phyloP scores from a whole-genome alignment of 2,888 invertebrate species.

The Invenusta paracnida region DNA sequence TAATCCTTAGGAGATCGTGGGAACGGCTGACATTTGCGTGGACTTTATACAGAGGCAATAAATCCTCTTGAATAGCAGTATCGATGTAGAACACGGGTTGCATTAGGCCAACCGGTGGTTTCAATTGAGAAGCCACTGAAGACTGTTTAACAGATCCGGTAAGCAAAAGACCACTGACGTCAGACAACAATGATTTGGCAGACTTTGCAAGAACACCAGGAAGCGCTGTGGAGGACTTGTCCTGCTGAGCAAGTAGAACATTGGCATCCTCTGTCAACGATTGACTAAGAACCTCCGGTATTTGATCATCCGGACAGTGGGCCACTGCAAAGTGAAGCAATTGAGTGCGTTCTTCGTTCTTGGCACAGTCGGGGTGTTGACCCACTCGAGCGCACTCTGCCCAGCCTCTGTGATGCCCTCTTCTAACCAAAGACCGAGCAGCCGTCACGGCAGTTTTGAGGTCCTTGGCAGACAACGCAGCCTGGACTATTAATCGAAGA shows the following conservation, averaged over 20 bases:
- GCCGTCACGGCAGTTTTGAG: background rate
- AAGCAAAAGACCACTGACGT: background rate
- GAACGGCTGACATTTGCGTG: background rate
- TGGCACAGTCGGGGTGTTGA: background rate
- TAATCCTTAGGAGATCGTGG: background rate
- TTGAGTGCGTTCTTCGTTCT: background rate
- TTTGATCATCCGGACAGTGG: slow-evolving; percentile 11
- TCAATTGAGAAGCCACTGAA: background rate
- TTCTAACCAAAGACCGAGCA: slow-evolving; percentile 24
- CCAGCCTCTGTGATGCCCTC: slow-evolving; percentile 28
- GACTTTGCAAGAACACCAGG: background rate
- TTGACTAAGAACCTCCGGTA: background rate
- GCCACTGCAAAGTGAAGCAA: slow-evolving; percentile 17
- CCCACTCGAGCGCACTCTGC: slow-evolving; percentile 25
- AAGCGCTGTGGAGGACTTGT: background rate
- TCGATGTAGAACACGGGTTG: background rate
- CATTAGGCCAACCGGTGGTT: background rate
- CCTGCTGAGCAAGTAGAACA: background rate
- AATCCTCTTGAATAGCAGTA: background rate
- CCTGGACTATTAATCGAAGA: slow-evolving; percentile 16
- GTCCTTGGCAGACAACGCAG: slow-evolving; percentile 20
- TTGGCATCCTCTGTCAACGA: background rate
- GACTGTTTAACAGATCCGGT: background rate
- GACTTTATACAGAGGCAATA: background rate
- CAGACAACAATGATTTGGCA: background rate